Base-by-base conservation (phyloP, 2,888 invertebrate species). In the Hybos culiciformis region DNA sequence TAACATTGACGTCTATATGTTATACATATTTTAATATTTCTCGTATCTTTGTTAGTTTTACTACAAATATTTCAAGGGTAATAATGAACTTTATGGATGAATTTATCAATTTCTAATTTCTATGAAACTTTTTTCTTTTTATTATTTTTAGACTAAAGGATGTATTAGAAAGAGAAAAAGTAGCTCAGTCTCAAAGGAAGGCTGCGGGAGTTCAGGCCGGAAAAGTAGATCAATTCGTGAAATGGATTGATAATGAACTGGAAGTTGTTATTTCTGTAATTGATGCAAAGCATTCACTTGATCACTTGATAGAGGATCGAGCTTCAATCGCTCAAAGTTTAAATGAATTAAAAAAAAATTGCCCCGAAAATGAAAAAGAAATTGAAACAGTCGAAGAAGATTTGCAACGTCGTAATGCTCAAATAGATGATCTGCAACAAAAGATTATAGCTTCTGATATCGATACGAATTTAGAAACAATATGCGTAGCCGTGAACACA, bases 381-480 rank as follows among this genome's bases (percentile, higher is more conserved):
- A 44, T 62, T 15, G 48, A 51, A 19, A 51, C 53, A 3, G 43
- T 64, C 4, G 55, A 61, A 44, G 60, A 65, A 41, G 63, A 60
- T 37, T 52, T 65, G n/a, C 58, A 63, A 46, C 57, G 62, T 53
- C 58, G 63, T 19, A 66, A 62, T 41, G 62, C 60, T 0, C 84
- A 86, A 64, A 86, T 88, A 53, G 72, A 77, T 4, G 83, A 87
- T 51, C 59, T 88, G 24, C 83, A 86, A 52, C 83, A 84, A 60
- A 83, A 87, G 61, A 75, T 90, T 37, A 62, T 83, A n/a, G 80
- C 83, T 46, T 80, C 80, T 18, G 82, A 87, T 56, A 51, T 67
- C 74, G 84, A 85, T 52, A 74, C 72, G 52, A 81, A 80, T 57
- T 67, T 74, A 0, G 78, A 78, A 52, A 70, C 73, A 0, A 72